Percentiles rank a stretch among this genome's conserved stretches.
phyloP scores from a whole-genome alignment of 2,797 vertebrate species.

The Glossophaga mutica region DNA sequence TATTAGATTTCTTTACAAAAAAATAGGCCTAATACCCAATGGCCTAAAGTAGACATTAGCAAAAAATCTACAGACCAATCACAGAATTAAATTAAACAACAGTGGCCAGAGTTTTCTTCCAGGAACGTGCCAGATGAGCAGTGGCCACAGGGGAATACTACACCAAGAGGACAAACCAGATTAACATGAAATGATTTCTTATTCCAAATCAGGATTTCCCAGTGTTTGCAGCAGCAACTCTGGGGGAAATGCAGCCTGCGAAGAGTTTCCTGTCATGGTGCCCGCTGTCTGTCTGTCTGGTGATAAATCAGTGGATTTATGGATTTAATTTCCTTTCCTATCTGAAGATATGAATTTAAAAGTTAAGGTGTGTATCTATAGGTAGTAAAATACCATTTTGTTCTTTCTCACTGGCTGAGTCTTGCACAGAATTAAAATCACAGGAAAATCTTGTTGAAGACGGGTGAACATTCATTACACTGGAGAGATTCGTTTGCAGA shows the following conservation, averaged over 20 bases:
- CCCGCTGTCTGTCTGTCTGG: conserved; percentile 21
- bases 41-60: neutral
- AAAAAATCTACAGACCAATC: neutral
- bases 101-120: conserved; percentile 41
- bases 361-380: conserved; percentile 53
- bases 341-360: conserved; percentile 62
- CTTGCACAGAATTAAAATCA: conserved; percentile 46
- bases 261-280: conserved; percentile 1
- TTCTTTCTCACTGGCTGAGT: conserved; percentile 17
- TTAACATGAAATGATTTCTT: conserved; percentile 69
- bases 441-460: conserved; percentile 51
- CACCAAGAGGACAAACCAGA: conserved; percentile 74
- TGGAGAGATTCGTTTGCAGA: neutral
- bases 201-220: conserved; percentile 63
- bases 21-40: conserved; percentile 21
- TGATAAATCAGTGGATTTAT: conserved; percentile 77
- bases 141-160: conserved; percentile 42
- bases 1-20: conserved; percentile 60
- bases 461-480: conserved; percentile 2
- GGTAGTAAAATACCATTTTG: conserved; percentile 66
- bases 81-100: conserved; percentile 41
- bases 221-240: conserved; percentile 18
- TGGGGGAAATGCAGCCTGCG: neutral
- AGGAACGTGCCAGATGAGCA: conserved; percentile 50
- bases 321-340: conserved; percentile 75